A percentile compares a stretch with the other conserved stretches of the same genome.
phyloP scores from a whole-genome alignment of 2,113 vertebrate genomes.

The Microtus pennsylvanicus region DNA sequence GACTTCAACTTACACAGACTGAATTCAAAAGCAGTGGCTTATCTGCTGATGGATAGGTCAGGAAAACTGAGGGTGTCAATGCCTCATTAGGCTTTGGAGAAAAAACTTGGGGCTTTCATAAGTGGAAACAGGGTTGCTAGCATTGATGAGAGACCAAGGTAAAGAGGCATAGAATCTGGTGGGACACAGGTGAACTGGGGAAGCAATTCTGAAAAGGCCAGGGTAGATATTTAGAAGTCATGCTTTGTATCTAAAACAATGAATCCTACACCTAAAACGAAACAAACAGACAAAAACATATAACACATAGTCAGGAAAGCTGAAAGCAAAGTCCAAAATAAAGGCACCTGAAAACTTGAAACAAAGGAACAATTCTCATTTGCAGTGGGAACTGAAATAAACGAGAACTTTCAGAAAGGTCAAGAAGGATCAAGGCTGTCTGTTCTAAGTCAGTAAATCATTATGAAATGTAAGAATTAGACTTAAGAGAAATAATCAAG shows the following conservation, averaged over 20 bases:
- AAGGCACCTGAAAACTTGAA: neutral
- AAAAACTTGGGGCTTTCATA: neutral
- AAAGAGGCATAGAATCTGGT: neutral
- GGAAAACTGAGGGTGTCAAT: neutral
- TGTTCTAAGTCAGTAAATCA: neutral
- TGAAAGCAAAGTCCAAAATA: neutral
- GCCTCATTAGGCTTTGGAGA: neutral
- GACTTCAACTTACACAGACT: neutral
- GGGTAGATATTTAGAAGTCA: neutral
- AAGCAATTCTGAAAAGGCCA: neutral
- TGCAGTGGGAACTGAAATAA: neutral
- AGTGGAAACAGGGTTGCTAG: neutral
- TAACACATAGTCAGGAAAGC: no score
- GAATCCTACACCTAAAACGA: neutral
- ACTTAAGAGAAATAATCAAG: constrained; percentile 1
- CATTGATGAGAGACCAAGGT: neutral
- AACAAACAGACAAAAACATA: no score
- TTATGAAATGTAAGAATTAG: neutral
- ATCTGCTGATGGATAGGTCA: neutral
- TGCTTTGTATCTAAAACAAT: neutral
- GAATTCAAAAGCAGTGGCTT: neutral
- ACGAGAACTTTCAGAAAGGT: neutral
- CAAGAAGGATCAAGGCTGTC: neutral
- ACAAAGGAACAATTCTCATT: neutral
- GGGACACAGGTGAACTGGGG: neutral